Percentiles rank a stretch among this genome's conserved stretches.
phyloP scores from a whole-genome alignment of 2,113 vertebrate species.

The Nesoenas mayeri region DNA sequence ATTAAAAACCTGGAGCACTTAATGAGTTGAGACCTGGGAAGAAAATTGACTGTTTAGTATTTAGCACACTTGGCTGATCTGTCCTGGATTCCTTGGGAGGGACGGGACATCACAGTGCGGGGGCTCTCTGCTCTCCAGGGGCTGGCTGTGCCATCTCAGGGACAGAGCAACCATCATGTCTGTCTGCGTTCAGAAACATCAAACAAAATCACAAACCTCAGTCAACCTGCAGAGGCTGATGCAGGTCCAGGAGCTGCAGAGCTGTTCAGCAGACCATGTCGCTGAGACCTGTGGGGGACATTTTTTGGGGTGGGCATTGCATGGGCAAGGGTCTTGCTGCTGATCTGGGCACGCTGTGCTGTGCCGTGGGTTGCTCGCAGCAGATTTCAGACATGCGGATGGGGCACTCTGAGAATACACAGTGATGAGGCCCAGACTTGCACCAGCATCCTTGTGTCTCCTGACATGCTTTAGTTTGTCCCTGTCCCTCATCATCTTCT shows the following conservation, averaged over 20 bases:
- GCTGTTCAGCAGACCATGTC: background rate
- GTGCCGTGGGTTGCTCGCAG: background rate
- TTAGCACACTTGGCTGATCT: background rate
- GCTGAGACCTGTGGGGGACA: background rate
- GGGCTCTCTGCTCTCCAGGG: background rate
- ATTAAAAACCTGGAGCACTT: background rate
- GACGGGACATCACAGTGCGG: fast-evolving
- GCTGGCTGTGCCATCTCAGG: background rate
- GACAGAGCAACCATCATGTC: fast-evolving
- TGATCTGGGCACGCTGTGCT: fast-evolving
- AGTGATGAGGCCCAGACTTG: background rate
- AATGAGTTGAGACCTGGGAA: background rate
- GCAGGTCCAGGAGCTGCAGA: background rate
- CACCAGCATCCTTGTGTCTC: too few relatives aligned
- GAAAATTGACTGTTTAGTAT: background rate
- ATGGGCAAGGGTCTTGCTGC: background rate
- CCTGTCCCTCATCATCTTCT: background rate
- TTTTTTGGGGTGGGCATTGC: fast-evolving
- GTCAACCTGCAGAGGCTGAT: background rate
- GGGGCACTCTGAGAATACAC: fast-evolving
- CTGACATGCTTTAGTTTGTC: background rate
- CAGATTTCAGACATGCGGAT: fast-evolving
- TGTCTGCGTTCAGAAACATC: background rate
- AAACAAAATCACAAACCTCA: background rate
- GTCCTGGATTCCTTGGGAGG: background rate